Conservation (phyloP, 2,113 vertebrate genomes). For the Perccottus glenii region DNA sequence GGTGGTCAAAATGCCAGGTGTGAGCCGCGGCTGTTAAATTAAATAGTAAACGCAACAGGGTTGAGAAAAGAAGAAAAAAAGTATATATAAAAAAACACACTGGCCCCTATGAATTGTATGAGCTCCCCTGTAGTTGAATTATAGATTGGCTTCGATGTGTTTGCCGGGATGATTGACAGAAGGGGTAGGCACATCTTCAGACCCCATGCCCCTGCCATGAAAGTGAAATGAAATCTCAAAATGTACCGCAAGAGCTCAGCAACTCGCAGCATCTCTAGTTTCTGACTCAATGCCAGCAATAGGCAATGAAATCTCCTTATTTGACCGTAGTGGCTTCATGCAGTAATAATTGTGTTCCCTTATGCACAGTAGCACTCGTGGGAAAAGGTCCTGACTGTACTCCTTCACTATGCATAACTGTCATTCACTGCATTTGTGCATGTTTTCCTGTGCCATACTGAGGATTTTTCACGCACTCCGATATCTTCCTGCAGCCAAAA, state of each 20-base stretch:
- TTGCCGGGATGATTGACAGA: slow-evolving; percentile 77
- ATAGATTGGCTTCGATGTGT: slow-evolving; percentile 72
- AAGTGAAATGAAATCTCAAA: slow-evolving; percentile 70
- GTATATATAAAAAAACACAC: slow-evolving; percentile 42
- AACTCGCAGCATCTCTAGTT: slow-evolving; percentile 55
- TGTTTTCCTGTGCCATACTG: slow-evolving; percentile 26
- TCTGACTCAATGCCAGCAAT: slow-evolving; percentile 64
- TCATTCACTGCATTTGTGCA: slow-evolving; percentile 48
- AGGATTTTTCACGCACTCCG: slow-evolving; percentile 24
- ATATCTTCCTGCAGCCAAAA: slow-evolving; percentile 21
- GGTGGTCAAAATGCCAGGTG: slow-evolving; percentile 60
- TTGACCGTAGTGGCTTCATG: slow-evolving; percentile 55
- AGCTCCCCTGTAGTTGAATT: slow-evolving; percentile 76
- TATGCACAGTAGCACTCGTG: slow-evolving; percentile 46
- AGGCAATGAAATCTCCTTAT: slow-evolving; percentile 65
- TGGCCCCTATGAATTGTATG: slow-evolving; percentile 74
- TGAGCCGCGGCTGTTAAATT: slow-evolving; percentile 56
- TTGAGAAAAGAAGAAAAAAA: slow-evolving; percentile 32
- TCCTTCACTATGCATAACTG: slow-evolving; percentile 43
- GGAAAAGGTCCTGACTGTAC: slow-evolving; percentile 51
- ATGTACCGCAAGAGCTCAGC: slow-evolving; percentile 65
- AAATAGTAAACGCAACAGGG: slow-evolving; percentile 60
- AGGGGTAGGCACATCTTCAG: slow-evolving; percentile 70
- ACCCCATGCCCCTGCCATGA: slow-evolving; percentile 70
- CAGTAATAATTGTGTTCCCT: slow-evolving; percentile 57